phyloP scores from a whole-genome alignment of 2,888 invertebrate genomes.

The Hemistola chrysoprasaria region DNA sequence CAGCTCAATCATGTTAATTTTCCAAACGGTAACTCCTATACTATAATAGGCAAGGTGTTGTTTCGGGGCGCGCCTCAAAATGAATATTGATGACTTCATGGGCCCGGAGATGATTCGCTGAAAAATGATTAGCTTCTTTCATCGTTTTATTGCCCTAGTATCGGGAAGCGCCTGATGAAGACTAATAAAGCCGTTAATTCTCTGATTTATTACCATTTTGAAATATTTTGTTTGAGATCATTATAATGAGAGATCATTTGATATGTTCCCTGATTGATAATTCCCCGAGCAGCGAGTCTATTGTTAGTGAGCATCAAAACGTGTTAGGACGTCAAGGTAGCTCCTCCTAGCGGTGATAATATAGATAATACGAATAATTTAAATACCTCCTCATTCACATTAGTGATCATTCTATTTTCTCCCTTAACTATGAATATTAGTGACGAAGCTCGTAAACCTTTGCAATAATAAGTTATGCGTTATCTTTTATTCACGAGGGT shows the following conservation, averaged over 20 bases:
- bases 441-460: no score
- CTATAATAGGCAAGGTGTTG: slow-evolving; percentile 64
- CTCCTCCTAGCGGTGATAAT: no score
- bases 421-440: no score
- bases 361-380: no score
- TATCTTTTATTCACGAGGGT: slow-evolving; percentile 17
- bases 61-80: slow-evolving; percentile 77
- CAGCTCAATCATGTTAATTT: no score
- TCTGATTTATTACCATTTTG: slow-evolving; percentile 47
- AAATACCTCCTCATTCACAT: no score
- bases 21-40: slow-evolving; percentile 26
- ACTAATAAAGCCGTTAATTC: slow-evolving; percentile 78
- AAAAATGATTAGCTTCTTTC: slow-evolving; percentile 81
- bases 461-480: no score
- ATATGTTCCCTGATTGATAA: no score
- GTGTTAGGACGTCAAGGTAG: no score
- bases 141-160: slow-evolving; percentile 76
- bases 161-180: slow-evolving; percentile 71
- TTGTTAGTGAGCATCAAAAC: no score
- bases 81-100: slow-evolving; percentile 81
- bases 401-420: no score
- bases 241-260: slow-evolving; percentile 31
- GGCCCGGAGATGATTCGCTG: slow-evolving; percentile 78
- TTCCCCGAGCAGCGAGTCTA: no score
- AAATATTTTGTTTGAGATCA: slow-evolving; percentile 51